A percentile compares a stretch with the other conserved stretches of the same genome.
These are phyloP conservation scores for Micronycteris hirsuta DNA, from an alignment of 2,113 vertebrate species.

Conservation along the genomic window DNA sequence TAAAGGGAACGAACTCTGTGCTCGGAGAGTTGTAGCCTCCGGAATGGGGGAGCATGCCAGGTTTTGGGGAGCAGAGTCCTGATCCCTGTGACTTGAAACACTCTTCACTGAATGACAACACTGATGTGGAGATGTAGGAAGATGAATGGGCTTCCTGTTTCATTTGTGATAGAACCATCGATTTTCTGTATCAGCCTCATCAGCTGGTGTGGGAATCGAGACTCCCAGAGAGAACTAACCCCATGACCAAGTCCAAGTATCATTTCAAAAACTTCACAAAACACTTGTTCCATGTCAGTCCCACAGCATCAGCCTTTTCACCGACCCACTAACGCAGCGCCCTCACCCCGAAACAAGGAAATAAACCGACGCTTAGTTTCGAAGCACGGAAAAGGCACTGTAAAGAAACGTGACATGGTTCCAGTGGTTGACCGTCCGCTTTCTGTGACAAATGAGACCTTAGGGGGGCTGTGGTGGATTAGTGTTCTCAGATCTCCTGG, in stretches of 20 bases:
- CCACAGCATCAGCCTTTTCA: not conserved
- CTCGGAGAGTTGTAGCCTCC: not conserved
- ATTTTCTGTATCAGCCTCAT: slow-evolving; percentile 32
- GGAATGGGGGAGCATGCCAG: too few relatives aligned
- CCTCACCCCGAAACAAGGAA: not conserved
- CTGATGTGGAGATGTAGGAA: not conserved
- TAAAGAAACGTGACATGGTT: not conserved
- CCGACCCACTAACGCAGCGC: not conserved
- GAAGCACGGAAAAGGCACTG: not conserved
- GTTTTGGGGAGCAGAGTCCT: not conserved
- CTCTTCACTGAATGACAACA: not conserved
- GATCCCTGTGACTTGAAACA: not conserved
- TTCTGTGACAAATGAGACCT: not conserved
- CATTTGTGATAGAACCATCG: not conserved
- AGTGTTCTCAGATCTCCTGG: not conserved
- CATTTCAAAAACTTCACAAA: not conserved
- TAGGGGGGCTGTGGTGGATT: not conserved
- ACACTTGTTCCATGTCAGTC: not conserved
- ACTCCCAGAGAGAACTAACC: slow-evolving; percentile 41
- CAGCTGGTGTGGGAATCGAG: slow-evolving; percentile 27
- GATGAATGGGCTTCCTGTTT: slow-evolving; percentile 26
- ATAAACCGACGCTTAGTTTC: not conserved
- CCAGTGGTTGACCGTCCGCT: too few relatives aligned
- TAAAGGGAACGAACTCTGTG: not conserved
- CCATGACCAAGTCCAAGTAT: not conserved